Base-by-base conservation (phyloP, 1,140 invertebrate genomes). In the Drosophila lini region DNA sequence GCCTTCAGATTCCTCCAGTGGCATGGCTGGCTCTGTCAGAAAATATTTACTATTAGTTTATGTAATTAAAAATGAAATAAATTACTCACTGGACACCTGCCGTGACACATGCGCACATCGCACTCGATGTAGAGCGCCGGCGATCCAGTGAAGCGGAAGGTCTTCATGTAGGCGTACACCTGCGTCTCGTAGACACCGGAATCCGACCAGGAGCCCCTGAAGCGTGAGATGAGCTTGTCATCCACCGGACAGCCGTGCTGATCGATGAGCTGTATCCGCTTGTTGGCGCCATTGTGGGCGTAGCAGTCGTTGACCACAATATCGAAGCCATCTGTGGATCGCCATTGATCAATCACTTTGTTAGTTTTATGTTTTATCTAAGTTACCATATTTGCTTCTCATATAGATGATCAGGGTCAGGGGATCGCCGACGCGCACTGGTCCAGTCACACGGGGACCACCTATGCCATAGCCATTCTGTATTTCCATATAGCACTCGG, bases 251-350 rank as follows among this genome's bases (percentile, higher is more conserved):
- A 98, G n/a, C 97, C 97, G 88, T 96, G 97, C 92, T 98, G 96
- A 93, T 98, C 97, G 61, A 98, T 98, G 40, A 98, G 93, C 86
- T 98, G 97, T 80, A 98, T 97, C 78, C 95, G 95, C 91, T 98
- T 98, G 63, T 96, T 96, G 5, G 96, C 97, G 47, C 97, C 97
- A 93, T 98, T 98, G 92, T 98, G 97, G 1, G 97, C 97, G 89
- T 96, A 97, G 92, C 97, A 98, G 91, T 98, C 97, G 91, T 98
- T 98, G 6, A 98, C 97, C n/a, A 98, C 97, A 71, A 98, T 97
- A 91, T 98, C 97, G 89, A 98, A 98, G 62, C 97, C 97, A 93
- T 98, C 97, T 98, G 93, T 64, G 93, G 92, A 78, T 36, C 59
- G 55, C 52, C 81, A 47, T 50, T 73, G 56, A 61, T 65, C 52